These are phyloP conservation scores for Ostrea denselamellosa DNA, from an alignment of 1,140 invertebrate species.

Conservation along the genomic window DNA sequence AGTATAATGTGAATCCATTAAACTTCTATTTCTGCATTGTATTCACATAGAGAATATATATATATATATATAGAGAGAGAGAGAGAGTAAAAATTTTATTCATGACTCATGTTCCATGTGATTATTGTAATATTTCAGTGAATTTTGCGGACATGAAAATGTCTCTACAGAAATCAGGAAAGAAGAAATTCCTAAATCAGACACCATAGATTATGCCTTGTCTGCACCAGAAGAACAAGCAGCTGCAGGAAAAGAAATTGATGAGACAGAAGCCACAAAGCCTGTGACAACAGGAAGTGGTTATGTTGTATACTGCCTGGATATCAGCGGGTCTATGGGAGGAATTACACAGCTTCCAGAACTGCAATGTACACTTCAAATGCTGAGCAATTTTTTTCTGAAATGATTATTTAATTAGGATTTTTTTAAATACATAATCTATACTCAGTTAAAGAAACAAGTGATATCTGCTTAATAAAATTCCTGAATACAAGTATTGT, in stretches of 20 bases:
- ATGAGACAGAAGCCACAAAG: constrained; percentile 41
- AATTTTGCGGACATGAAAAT: constrained; percentile 73
- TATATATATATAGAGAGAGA: too few relatives aligned
- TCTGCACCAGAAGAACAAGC: constrained; percentile 58
- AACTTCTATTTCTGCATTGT: too few relatives aligned
- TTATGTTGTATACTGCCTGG: constrained; percentile 74
- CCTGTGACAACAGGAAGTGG: constrained; percentile 61
- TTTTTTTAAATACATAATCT: neutral
- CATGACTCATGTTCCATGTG: neutral
- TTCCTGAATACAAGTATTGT: neutral
- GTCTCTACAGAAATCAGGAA: constrained; percentile 62
- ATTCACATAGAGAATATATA: too few relatives aligned
- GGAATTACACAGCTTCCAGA: constrained; percentile 61
- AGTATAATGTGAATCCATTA: too few relatives aligned
- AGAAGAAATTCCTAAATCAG: constrained; percentile 70
- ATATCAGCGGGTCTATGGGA: constrained; percentile 75
- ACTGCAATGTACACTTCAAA: constrained; percentile 64
- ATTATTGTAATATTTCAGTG: constrained; percentile 61
- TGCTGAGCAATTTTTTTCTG: neutral
- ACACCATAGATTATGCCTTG: constrained; percentile 72
- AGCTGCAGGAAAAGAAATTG: constrained; percentile 43
- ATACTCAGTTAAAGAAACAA: neutral
- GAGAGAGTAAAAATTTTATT: too few relatives aligned
- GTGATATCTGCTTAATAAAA: neutral
- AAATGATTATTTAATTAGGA: neutral